Percentiles rank a stretch among this genome's conserved stretches.
phyloP scores from a whole-genome alignment of 2,888 invertebrate genomes.

The Trichopria drosophilae region DNA sequence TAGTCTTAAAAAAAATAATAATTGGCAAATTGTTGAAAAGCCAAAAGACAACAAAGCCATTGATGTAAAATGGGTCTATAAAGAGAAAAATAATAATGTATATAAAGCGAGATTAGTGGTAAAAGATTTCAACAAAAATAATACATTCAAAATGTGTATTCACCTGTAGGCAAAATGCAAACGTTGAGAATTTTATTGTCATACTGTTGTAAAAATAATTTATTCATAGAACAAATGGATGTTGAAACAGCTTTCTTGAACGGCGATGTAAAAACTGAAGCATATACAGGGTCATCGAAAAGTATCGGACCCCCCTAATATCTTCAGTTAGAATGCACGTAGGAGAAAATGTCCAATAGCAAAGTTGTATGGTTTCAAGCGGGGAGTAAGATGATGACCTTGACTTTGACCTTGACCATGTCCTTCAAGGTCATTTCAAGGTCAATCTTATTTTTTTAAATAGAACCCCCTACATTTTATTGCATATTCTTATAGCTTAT shows the following conservation, averaged over 20 bases:
- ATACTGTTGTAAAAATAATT: conserved; percentile 15
- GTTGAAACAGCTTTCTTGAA: no score
- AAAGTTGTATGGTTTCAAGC: no score
- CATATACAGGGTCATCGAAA: no score
- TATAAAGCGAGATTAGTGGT: conserved; percentile 24
- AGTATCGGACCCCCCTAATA: no score
- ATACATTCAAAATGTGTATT: conserved; percentile 11
- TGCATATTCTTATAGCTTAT: no score
- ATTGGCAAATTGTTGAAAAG: conserved; percentile 12
- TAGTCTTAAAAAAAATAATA: conserved; percentile 9
- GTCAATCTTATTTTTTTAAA: no score
- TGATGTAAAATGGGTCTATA: conserved; percentile 23
- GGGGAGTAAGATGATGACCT: conserved; percentile 31
- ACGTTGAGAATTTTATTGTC: conserved; percentile 24
- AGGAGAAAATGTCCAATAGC: no score
- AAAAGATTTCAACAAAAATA: conserved; percentile 15
- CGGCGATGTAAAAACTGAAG: conserved; percentile 24
- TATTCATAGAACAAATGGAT: conserved; percentile 33
- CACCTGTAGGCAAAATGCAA: conserved; percentile 16
- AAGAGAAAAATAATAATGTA: conserved; percentile 6
- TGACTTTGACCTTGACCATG: no score
- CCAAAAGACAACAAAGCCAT: conserved; percentile 19
- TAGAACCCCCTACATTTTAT: no score
- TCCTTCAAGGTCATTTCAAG: no score
- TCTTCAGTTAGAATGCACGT: no score